Evolutionary conservation across 2,888 invertebrate genomes (phyloP).

Genomic region (Megaustenia siamemsis): DNA sequence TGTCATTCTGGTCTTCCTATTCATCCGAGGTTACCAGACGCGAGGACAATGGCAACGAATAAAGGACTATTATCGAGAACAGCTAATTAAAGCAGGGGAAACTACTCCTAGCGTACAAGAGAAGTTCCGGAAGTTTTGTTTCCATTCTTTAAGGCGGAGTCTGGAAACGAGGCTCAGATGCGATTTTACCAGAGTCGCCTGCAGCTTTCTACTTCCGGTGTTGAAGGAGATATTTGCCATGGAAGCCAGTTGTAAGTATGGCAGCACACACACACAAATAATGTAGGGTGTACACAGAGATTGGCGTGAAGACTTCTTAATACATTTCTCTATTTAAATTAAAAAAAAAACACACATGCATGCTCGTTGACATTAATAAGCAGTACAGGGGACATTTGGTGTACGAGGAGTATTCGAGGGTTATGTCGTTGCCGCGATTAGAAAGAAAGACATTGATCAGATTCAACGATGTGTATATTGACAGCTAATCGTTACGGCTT

Average conservation of each 20-base stretch:
- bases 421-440: no score
- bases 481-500: no score
- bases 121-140: conserved; percentile 50
- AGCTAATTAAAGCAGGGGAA: conserved; percentile 49
- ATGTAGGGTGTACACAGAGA: no score
- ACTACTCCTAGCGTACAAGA: conserved; percentile 42
- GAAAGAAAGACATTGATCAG: no score
- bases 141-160: conserved; percentile 39
- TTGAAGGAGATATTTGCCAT: conserved; percentile 36
- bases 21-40: conserved; percentile 41
- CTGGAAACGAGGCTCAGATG: conserved; percentile 37
- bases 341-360: no score
- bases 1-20: conserved; percentile 33
- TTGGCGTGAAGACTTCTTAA: no score
- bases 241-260: background rate
- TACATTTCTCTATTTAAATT: no score
- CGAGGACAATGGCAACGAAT: conserved; percentile 27
- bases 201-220: conserved; percentile 30
- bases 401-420: no score
- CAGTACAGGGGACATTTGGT: no score
- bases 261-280: background rate
- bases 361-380: no score
- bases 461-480: no score
- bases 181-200: conserved; percentile 33
- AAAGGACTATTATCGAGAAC: conserved; percentile 44